Evolutionary conservation across 2,797 vertebrate species (phyloP).

Genomic region (Vireo griseus): DNA sequence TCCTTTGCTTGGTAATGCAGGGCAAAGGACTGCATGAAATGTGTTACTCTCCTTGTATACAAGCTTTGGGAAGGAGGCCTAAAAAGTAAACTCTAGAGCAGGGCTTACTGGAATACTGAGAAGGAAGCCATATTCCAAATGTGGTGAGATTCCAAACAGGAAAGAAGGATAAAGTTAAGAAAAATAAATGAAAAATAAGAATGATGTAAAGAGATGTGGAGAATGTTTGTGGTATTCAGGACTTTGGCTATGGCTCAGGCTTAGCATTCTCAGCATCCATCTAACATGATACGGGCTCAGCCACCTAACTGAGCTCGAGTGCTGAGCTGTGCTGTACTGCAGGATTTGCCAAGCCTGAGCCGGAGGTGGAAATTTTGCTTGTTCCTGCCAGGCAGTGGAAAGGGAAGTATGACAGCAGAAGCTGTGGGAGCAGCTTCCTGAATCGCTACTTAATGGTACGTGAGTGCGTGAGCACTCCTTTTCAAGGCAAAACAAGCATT

Average conservation of each 20-base stretch:
- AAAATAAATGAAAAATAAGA: neutral
- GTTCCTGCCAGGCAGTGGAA: neutral
- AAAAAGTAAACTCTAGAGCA: neutral
- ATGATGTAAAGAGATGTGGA: neutral
- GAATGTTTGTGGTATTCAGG: neutral
- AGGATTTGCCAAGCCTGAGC: neutral
- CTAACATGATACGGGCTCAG: neutral
- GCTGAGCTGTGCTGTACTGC: neutral
- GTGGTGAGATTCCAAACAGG: neutral
- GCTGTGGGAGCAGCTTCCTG: neutral
- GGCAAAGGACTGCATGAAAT: neutral
- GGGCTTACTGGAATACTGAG: neutral
- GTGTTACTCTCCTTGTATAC: neutral
- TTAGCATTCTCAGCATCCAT: neutral
- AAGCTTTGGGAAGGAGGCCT: neutral
- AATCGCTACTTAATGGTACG: fast-evolving
- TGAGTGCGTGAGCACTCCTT: fast-evolving
- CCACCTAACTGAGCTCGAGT: neutral
- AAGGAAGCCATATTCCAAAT: neutral
- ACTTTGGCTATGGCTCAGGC: neutral
- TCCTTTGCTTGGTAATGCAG: neutral
- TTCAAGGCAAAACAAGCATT: neutral
- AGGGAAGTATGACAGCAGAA: neutral
- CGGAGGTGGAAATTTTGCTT: neutral
- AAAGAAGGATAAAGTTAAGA: neutral